Conservation (phyloP, 2,797 vertebrate species). For the Oreochromis grahami region DNA sequence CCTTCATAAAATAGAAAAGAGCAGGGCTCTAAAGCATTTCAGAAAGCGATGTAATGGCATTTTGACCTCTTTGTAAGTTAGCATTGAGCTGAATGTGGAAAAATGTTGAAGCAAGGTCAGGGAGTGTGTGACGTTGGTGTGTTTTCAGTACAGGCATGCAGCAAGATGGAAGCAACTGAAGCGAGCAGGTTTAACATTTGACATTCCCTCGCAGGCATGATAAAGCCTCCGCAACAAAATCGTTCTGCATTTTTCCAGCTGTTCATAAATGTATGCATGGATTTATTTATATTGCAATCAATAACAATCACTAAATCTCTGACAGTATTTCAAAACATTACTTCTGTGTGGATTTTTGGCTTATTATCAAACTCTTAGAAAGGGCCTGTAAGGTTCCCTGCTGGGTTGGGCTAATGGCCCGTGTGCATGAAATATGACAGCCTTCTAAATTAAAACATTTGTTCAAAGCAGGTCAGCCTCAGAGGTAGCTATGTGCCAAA, state of each 20-base stretch:
- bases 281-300: neutral
- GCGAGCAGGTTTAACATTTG: neutral
- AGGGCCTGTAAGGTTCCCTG: conserved; percentile 5
- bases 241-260: neutral
- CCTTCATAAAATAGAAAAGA: neutral
- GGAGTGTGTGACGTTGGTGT: neutral
- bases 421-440: conserved; percentile 33
- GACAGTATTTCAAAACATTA: neutral
- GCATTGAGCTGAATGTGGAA: neutral
- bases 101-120: neutral
- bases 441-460: conserved; percentile 39
- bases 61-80: neutral
- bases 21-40: neutral
- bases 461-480: conserved; percentile 34
- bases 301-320: neutral
- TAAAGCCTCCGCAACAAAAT: neutral
- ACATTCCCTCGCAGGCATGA: neutral
- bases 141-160: neutral
- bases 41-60: neutral
- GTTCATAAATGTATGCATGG: neutral
- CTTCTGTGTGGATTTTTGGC: neutral
- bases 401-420: conserved; percentile 29
- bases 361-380: neutral
- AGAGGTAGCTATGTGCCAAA: neutral
- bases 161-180: neutral